Evolutionary conservation across 2,797 vertebrate species (phyloP).

Genomic region (Intellagama lesueurii): DNA sequence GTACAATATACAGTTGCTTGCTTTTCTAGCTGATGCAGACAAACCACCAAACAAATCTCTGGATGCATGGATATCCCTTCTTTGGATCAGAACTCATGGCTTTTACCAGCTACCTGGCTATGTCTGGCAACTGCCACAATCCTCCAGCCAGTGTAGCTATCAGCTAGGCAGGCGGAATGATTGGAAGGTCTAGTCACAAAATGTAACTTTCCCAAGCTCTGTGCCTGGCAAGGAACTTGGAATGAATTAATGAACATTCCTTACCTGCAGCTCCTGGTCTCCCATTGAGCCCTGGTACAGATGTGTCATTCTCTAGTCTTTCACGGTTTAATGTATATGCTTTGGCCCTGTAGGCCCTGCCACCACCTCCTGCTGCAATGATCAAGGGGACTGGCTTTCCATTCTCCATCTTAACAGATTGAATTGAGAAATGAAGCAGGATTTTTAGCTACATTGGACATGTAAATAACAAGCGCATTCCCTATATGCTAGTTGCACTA

Average conservation of each 20-base stretch:
- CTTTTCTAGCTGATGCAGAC: neutral
- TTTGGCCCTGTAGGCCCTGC: conserved; percentile 93
- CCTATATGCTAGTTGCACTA: conserved; percentile 14
- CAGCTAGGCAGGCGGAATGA: neutral
- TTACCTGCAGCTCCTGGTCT: conserved; percentile 93
- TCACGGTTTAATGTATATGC: conserved; percentile 85
- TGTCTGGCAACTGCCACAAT: neutral
- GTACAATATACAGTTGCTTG: neutral
- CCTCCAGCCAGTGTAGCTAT: too few relatives aligned
- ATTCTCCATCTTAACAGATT: conserved; percentile 86
- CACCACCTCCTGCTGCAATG: conserved; percentile 94
- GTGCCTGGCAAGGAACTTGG: conserved; percentile 17
- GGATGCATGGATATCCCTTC: neutral
- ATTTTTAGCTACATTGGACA: conserved; percentile 48
- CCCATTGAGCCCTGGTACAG: conserved; percentile 89
- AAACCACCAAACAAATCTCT: neutral
- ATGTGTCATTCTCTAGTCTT: conserved; percentile 88
- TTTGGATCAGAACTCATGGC: neutral
- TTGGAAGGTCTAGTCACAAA: neutral
- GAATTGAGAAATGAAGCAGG: conserved; percentile 58
- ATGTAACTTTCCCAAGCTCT: neutral
- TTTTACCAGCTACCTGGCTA: conserved; percentile 2
- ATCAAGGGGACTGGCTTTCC: conserved; percentile 87
- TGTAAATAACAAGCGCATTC: conserved; percentile 24
- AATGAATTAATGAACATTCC: conserved; percentile 22